Evolutionary conservation across 2,888 invertebrate genomes (phyloP), one percentile per base, ranked within the genome.

Genomic region (Aphelenchoides bicaudatus): DNA sequence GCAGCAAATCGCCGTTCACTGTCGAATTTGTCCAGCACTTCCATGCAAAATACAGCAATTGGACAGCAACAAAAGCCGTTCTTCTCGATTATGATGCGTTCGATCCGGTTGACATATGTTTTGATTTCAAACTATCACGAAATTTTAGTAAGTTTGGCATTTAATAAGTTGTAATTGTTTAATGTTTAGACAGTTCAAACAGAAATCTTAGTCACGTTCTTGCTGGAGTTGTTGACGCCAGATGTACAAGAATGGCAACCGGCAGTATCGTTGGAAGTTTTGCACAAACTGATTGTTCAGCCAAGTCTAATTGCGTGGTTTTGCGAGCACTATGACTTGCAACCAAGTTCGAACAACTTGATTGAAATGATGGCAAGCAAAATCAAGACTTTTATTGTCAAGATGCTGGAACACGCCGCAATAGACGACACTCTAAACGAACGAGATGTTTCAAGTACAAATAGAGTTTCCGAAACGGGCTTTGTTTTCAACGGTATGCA

Each of bases 171-270:
- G 50, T 23, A 23, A 19, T 50, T 25, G 16, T 49, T 2, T 31
- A 8, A 4, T 39, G 76, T 79, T 8, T 79, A 89, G 90, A 87
- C 90, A 29, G 96, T 96, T 0, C 94, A 98, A 81, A 94, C 94
- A 81, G 98, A 98, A 83, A 96, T 98, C 79, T 96, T 98, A 82
- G 84, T 98, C 39, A 93, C 94, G 0, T 83, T 96, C 51, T 88
- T 98, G 53, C 90, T 96, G 34, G 94, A 96, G 81, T 96, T 98
- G 82, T 83, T 96, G 80, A 96, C 96, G 80, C 89, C 90, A 0
- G 96, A 96, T 79, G 92, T 93, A 77, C 88, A 65, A n/a, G 55
- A 51, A 43, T 98, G 98, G 96, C 94, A 96, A 80, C 84, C 94
- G 57, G 91, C 92, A 1, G 81, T 94, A 51, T 93, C 96, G 0